These are phyloP conservation scores for Eucidaris tribuloides DNA, from an alignment of 35 echinoderm and acorn worm species.

Conservation along the genomic window DNA sequence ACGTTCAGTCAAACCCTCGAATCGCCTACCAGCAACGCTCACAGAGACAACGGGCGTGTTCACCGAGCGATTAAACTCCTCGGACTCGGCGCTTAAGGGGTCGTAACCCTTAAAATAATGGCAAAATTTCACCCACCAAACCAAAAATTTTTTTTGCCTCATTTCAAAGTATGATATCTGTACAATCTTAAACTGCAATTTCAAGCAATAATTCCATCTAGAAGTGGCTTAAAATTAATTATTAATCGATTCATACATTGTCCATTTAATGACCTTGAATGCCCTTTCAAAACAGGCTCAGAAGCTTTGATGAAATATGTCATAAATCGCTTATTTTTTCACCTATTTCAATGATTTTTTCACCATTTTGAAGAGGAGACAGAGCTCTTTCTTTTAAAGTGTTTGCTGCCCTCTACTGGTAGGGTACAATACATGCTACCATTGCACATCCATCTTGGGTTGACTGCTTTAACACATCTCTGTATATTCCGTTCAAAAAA, in stretches of 20 bases:
- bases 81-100: too few relatives aligned
- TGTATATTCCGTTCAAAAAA: neutral
- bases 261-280: too few relatives aligned
- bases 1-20: too few relatives aligned
- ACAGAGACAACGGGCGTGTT: too few relatives aligned
- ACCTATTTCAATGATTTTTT: neutral
- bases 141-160: neutral
- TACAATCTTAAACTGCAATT: too few relatives aligned
- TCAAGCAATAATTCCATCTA: too few relatives aligned
- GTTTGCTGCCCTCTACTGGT: neutral
- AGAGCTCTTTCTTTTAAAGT: neutral
- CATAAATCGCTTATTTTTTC: neutral
- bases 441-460: too few relatives aligned
- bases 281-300: neutral
- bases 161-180: too few relatives aligned
- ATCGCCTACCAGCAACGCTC: too few relatives aligned
- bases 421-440: neutral
- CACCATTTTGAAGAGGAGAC: neutral
- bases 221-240: too few relatives aligned
- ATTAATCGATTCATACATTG: too few relatives aligned
- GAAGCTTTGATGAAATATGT: neutral
- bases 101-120: neutral
- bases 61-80: too few relatives aligned
- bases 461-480: neutral
- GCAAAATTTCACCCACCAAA: neutral